Conservation (phyloP, 2,888 invertebrate species). For the Melanotus villosus region DNA sequence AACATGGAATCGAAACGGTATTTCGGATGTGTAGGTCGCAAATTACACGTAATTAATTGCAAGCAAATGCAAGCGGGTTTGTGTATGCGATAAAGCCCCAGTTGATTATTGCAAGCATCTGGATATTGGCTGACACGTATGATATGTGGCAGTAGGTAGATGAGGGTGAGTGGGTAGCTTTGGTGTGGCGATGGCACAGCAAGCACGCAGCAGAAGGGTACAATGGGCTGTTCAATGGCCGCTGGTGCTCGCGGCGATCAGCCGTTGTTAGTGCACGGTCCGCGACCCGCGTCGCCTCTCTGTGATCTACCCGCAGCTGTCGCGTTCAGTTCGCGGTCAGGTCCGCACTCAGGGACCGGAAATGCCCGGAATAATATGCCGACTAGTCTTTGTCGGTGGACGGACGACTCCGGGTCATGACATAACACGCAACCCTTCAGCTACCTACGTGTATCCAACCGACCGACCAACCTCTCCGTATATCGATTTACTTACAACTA, state of each 20-base stretch:
- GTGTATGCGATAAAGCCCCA: conserved; percentile 37
- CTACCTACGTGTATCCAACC: conserved; percentile 37
- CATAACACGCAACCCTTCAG: conserved; percentile 38
- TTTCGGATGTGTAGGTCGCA: conserved; percentile 9
- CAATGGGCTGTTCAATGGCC: conserved; percentile 67
- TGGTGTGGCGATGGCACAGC: conserved; percentile 7
- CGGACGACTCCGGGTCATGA: conserved; percentile 34
- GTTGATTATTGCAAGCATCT: conserved; percentile 44
- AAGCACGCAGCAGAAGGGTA: conserved; percentile 35
- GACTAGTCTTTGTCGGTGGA: conserved; percentile 31
- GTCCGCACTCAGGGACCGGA: conserved; percentile 54
- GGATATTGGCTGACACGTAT: conserved; percentile 51
- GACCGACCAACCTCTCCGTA: no score
- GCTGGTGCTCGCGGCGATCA: conserved; percentile 68
- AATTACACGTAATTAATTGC: conserved; percentile 38
- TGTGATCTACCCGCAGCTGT: conserved; percentile 57
- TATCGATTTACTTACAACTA: conserved; percentile 44
- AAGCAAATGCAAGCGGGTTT: conserved; percentile 33
- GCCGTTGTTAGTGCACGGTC: conserved; percentile 70
- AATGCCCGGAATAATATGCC: conserved; percentile 47
- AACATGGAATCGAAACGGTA: no score
- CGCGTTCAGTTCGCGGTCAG: conserved; percentile 55
- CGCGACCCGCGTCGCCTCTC: conserved; percentile 61
- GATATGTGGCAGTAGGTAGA: conserved; percentile 53
- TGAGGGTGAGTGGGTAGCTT: conserved; percentile 52